Evolutionary conservation across 2,888 invertebrate genomes (phyloP).

Genomic region (Sarcophaga rosellei): DNA sequence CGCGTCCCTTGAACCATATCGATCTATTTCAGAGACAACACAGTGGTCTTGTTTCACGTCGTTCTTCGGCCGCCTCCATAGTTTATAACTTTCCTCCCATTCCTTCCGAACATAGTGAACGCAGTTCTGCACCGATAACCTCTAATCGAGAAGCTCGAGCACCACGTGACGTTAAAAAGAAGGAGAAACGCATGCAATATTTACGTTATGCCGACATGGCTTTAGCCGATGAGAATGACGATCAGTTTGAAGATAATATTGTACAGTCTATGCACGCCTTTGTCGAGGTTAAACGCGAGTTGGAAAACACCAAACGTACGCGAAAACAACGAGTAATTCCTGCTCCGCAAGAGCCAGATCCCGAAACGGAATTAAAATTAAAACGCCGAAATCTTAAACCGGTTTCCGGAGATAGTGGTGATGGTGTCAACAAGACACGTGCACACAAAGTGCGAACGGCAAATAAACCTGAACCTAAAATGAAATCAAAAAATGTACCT

Average conservation of each 20-base stretch:
- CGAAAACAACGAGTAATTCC: slow-evolving; percentile 48
- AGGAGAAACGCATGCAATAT: slow-evolving; percentile 72
- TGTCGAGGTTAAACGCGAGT: slow-evolving; percentile 79
- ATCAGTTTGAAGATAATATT: slow-evolving; percentile 77
- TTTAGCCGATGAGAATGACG: slow-evolving; percentile 73
- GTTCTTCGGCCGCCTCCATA: slow-evolving; percentile 78
- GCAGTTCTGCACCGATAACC: slow-evolving; percentile 44
- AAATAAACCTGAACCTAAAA: slow-evolving; percentile 49
- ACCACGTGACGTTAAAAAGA: slow-evolving; percentile 59
- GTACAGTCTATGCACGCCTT: slow-evolving; percentile 78
- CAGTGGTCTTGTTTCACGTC: slow-evolving; percentile 77
- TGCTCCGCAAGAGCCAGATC: slow-evolving; percentile 9
- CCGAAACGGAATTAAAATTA: neutral
- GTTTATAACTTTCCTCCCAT: slow-evolving; percentile 78
- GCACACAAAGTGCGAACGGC: slow-evolving; percentile 16
- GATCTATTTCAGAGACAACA: slow-evolving; percentile 77
- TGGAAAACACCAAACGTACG: slow-evolving; percentile 71
- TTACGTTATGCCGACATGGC: slow-evolving; percentile 79
- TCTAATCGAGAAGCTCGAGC: slow-evolving; percentile 33
- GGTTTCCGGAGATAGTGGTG: slow-evolving; percentile 20
- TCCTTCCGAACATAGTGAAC: slow-evolving; percentile 66
- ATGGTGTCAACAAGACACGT: slow-evolving; percentile 35
- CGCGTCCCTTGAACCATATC: slow-evolving; percentile 73
- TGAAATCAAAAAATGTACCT: slow-evolving; percentile 52
- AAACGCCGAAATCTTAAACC: neutral